Percentiles rank a stretch among this genome's conserved stretches.
phyloP scores from a whole-genome alignment of 2,113 vertebrate species.

The Dicrurus megarhynchus region DNA sequence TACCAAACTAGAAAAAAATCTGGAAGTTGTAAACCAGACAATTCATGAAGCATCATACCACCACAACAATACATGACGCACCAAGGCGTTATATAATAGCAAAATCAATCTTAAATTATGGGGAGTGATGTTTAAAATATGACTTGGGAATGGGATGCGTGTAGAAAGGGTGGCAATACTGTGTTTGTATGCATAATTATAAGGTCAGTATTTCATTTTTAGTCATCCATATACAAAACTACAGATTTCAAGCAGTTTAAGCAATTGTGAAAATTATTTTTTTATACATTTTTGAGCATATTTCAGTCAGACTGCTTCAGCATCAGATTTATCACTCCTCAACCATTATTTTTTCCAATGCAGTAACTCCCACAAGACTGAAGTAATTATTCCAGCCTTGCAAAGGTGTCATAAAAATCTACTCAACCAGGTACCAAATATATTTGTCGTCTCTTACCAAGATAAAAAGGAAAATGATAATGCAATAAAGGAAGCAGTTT shows the following conservation, averaged over 20 bases:
- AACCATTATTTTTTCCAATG: background rate
- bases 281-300: background rate
- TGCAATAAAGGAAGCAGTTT: background rate
- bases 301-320: background rate
- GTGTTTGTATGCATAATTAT: background rate
- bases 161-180: background rate
- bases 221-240: background rate
- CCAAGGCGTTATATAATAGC: constrained; percentile 64
- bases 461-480: background rate
- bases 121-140: background rate
- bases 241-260: background rate
- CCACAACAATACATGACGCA: background rate
- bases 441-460: background rate
- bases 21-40: background rate
- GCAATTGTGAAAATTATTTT: background rate
- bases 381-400: background rate
- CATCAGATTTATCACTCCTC: background rate
- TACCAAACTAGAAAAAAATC: background rate
- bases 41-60: background rate
- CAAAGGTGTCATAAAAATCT: background rate
- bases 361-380: background rate
- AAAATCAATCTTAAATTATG: background rate
- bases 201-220: background rate
- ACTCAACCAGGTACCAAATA: background rate
- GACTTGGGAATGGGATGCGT: background rate